Base-by-base conservation (phyloP, 2,797 vertebrate genomes). In the Xenops minutus region DNA sequence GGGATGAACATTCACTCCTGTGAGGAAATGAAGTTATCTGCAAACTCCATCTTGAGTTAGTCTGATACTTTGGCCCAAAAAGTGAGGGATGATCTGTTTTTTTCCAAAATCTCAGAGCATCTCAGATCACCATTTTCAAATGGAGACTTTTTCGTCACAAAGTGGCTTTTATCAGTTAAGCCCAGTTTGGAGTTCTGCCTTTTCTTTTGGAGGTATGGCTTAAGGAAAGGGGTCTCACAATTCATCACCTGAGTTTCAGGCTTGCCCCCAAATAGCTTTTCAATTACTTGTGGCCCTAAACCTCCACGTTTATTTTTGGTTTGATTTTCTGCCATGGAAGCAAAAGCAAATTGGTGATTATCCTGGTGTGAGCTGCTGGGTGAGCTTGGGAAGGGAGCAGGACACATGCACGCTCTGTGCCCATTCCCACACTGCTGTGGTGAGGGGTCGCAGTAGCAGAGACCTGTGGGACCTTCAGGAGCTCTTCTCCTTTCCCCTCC, bases 331-430 rank as follows among this genome's bases (percentile, higher is more conserved):
- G 2, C 30, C 29, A 5, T 30, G 1, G 10, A 43, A 68, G 8
- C 43, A 37, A 44, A 52, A 79, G 14, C 4, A 14, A 44, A 30
- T 5, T 34, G 0, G 1, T 44, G 41, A 41, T 52, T 20, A 44
- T 36, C 14, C n/a, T 4, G 27, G n/a, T 3, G 6, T n/a, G 64
- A 72, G 32, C 41, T 7, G 5, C 29, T 20, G 71, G 74, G 23
- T 58, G 74, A 7, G 3, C 3, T 48, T 36, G 14, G 61, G 41
- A 30, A 19, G 21, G 15, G 29, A 36, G 4, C 3, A 11, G 41
- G 52, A 17, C 2, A 1, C 0, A 0, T 9, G 48, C 8, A 4
- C 4, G 14, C 15, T 49, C 30, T 0, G 1, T 4, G 5, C 34
- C 36, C 54, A 18, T 43, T 27, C 51, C 2, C 18, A 6, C 1